Evolutionary conservation across 2,113 vertebrate genomes (phyloP).

Genomic region (Drymodes brunneopygia): DNA sequence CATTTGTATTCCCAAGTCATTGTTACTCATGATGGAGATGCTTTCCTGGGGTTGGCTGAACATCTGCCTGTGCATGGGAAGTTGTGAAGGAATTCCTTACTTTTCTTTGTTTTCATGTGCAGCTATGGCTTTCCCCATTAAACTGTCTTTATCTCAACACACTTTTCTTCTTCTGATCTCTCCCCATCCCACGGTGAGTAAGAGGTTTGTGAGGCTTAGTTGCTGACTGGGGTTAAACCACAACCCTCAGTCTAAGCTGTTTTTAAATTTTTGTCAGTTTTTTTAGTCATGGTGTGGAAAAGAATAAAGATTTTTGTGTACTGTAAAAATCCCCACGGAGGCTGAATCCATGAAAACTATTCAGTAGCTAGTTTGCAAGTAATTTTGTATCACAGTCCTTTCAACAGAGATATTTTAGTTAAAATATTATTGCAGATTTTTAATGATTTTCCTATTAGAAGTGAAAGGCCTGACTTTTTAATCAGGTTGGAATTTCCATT

Average conservation of each 20-base stretch:
- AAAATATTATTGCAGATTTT: neutral
- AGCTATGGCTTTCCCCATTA: neutral
- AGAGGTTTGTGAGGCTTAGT: neutral
- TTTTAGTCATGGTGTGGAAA: constrained; percentile 18
- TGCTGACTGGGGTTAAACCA: neutral
- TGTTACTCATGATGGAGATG: neutral
- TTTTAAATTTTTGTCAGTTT: neutral
- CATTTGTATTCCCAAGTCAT: neutral
- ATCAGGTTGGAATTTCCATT: neutral
- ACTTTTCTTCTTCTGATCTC: neutral
- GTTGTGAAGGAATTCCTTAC: neutral
- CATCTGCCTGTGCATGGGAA: neutral
- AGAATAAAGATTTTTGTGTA: neutral
- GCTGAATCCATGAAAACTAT: neutral
- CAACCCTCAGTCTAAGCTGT: neutral
- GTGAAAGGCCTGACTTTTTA: neutral
- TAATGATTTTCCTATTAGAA: neutral
- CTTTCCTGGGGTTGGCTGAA: neutral
- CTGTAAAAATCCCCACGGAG: neutral
- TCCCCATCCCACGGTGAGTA: neutral
- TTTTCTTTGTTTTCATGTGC: neutral
- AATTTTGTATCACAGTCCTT: neutral
- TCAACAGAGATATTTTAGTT: neutral
- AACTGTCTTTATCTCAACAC: neutral
- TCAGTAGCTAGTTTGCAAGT: neutral